Evolutionary conservation across 2,797 vertebrate genomes (phyloP).

Genomic region (Karalla daura): DNA sequence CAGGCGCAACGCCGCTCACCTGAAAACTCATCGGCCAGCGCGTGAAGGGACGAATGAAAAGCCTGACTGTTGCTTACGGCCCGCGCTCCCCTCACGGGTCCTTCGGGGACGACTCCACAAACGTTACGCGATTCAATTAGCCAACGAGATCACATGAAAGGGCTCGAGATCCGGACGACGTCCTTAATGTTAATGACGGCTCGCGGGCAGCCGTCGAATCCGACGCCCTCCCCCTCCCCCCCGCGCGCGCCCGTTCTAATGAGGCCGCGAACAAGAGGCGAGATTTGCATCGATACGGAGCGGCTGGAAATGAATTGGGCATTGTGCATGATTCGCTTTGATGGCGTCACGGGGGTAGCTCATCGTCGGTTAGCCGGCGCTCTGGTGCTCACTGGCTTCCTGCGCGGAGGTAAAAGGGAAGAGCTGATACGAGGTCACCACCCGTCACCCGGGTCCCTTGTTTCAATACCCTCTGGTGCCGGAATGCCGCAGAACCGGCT

Average conservation of each 20-base stretch:
- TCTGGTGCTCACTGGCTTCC: slow-evolving; percentile 10
- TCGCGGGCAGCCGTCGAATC: slow-evolving; percentile 32
- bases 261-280: slow-evolving; percentile 38
- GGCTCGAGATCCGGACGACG: slow-evolving; percentile 32
- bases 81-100: slow-evolving; percentile 20
- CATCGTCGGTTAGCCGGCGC: slow-evolving; percentile 25
- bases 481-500: neutral
- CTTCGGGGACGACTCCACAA: slow-evolving; percentile 45
- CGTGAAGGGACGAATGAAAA: slow-evolving; percentile 18
- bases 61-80: slow-evolving; percentile 17
- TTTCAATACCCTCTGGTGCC: no score
- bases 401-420: neutral
- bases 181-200: slow-evolving; percentile 47
- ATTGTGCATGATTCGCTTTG: slow-evolving; percentile 47
- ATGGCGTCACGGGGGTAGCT: slow-evolving; percentile 36
- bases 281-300: slow-evolving; percentile 35
- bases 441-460: no score
- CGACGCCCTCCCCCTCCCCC: slow-evolving; percentile 23
- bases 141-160: slow-evolving; percentile 26
- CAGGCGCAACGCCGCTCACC: slow-evolving; percentile 20
- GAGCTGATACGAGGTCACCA: no score
- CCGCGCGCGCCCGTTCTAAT: slow-evolving; percentile 28
- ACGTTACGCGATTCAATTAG: slow-evolving; percentile 42
- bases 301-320: slow-evolving; percentile 40
- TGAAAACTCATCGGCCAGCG: slow-evolving; percentile 15